A percentile compares a stretch with the other conserved stretches of the same genome.
phyloP scores from a whole-genome alignment of 2,113 vertebrate genomes.

The Taxidea taxus region DNA sequence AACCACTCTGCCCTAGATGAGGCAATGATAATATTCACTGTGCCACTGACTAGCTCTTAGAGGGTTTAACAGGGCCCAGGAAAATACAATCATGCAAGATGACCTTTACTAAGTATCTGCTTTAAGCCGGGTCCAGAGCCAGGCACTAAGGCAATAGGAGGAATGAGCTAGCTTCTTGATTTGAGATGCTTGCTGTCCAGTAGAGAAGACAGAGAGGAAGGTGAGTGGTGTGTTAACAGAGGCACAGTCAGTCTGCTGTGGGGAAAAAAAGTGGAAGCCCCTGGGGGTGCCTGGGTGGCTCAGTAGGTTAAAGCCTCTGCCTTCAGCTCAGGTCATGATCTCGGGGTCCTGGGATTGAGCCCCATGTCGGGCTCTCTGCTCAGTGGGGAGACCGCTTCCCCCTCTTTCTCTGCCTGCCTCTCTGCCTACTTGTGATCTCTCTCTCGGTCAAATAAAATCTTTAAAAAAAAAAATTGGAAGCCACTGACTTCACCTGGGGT shows the following conservation, averaged over 20 bases:
- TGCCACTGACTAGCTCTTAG: neutral
- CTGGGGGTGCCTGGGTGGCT: neutral
- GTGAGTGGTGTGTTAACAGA: neutral
- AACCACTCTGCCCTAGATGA: neutral
- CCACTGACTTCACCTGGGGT: neutral
- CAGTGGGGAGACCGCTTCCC: too few species aligned
- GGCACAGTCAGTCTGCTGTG: neutral
- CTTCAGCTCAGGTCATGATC: too few species aligned
- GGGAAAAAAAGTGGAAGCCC: neutral
- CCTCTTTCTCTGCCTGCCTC: too few species aligned
- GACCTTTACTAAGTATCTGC: neutral
- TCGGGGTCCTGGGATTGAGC: too few species aligned
- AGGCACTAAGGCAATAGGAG: neutral
- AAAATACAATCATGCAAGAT: neutral
- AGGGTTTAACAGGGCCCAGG: neutral
- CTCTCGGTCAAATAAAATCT: too few species aligned
- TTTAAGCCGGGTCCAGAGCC: neutral
- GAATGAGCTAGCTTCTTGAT: neutral
- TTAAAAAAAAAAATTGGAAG: neutral
- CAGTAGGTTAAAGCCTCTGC: too few species aligned
- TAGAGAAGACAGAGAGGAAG: neutral
- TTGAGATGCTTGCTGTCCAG: neutral
- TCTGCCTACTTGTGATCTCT: too few species aligned
- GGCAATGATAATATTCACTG: neutral
- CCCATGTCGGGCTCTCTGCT: too few species aligned